phyloP scores from a whole-genome alignment of 2,797 vertebrate genomes.

The Miichthys miiuy region DNA sequence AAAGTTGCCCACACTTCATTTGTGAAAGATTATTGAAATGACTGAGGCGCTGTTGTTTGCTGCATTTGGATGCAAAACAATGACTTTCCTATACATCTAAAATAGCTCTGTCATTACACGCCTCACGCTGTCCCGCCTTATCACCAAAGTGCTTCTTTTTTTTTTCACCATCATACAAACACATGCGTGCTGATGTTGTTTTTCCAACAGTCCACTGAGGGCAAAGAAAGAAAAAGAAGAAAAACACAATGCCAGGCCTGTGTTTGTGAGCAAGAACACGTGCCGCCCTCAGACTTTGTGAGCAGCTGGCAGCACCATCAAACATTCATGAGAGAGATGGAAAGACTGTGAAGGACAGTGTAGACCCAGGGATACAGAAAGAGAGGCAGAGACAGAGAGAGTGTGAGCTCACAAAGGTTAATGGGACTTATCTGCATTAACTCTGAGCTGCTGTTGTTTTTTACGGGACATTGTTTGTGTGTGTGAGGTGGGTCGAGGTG shows the following conservation, averaged over 20 bases:
- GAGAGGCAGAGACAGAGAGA: conserved; percentile 40
- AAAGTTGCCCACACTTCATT: conserved; percentile 66
- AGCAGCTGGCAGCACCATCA: conserved; percentile 82
- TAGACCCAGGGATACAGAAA: conserved; percentile 56
- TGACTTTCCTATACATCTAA: conserved; percentile 41
- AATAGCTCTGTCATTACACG: conserved; percentile 30
- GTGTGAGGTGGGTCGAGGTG: conserved; percentile 45
- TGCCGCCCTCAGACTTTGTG: conserved; percentile 72
- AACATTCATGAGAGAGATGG: conserved; percentile 84
- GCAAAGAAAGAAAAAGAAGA: conserved; percentile 16
- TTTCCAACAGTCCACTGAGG: conserved; percentile 47
- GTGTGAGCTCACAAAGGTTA: conserved; percentile 58
- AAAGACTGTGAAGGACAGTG: conserved; percentile 74
- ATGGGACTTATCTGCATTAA: conserved; percentile 63
- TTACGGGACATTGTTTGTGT: conserved; percentile 33
- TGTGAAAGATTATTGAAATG: conserved; percentile 57
- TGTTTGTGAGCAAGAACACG: conserved; percentile 72
- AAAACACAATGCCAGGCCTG: conserved; percentile 50
- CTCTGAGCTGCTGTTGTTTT: conserved; percentile 52
- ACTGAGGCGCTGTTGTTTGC: conserved; percentile 47
- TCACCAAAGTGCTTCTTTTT: not conserved
- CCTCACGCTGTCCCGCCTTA: not conserved
- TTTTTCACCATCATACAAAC: conserved; percentile 2
- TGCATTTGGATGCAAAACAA: conserved; percentile 42
- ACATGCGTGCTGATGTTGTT: conserved; percentile 32